phyloP scores from a whole-genome alignment of 2,113 vertebrate species.

The Aviceda subcristata region DNA sequence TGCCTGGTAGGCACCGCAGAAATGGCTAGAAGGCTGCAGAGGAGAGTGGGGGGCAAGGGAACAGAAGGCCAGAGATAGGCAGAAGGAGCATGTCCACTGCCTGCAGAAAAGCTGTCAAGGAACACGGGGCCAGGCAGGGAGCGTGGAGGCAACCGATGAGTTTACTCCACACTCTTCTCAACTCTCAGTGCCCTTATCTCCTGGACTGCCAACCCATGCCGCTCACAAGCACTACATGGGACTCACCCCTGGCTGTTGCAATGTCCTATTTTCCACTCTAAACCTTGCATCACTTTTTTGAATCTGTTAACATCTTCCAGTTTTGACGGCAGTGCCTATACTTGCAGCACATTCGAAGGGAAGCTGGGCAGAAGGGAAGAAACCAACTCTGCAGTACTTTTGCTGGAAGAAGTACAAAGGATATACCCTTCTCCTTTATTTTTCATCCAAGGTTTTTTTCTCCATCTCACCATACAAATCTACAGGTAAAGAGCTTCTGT shows the following conservation, averaged over 20 bases:
- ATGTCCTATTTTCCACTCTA: neutral
- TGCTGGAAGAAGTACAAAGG: neutral
- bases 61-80: neutral
- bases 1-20: neutral
- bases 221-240: accelerated
- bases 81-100: neutral
- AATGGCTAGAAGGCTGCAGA: neutral
- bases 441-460: neutral
- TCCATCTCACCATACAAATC: neutral
- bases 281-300: neutral
- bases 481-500: neutral
- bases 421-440: neutral
- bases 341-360: neutral
- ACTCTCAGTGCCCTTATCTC: neutral
- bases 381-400: neutral
- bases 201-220: neutral
- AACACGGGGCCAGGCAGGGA: accelerated
- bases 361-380: neutral
- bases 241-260: neutral
- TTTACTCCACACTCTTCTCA: neutral
- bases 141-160: accelerated
- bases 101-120: neutral
- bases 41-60: neutral
- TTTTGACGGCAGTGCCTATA: neutral
- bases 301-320: neutral